phyloP scores from a whole-genome alignment of 2,113 vertebrate species.

The Rafetus swinhoei region DNA sequence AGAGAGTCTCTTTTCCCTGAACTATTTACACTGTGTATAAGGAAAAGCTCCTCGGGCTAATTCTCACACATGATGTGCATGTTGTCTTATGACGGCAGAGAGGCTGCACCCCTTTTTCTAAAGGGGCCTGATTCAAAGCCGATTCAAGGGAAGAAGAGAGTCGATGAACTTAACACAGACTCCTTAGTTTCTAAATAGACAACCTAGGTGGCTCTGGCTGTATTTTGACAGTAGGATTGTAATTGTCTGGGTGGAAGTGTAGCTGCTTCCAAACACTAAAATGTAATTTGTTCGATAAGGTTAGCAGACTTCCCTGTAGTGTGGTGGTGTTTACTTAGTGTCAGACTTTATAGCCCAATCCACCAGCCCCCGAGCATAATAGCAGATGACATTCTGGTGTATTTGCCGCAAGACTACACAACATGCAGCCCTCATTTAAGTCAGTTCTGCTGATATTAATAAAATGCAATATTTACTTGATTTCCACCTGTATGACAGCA shows the following conservation, averaged over 20 bases:
- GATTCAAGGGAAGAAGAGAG: background rate
- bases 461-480: no score
- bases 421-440: no score
- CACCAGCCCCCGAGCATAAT: background rate
- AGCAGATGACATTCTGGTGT: background rate
- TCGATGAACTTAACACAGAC: constrained; percentile 1
- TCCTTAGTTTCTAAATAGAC: background rate
- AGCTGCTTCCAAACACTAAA: background rate
- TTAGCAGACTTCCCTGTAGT: background rate
- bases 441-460: no score
- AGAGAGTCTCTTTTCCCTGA: constrained; percentile 67
- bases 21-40: constrained; percentile 77
- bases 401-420: background rate
- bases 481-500: no score
- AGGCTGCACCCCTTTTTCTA: background rate
- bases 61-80: constrained; percentile 16
- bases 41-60: constrained; percentile 69
- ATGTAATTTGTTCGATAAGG: background rate
- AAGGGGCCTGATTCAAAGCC: background rate
- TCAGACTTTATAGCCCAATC: background rate
- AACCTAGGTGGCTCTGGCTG: background rate
- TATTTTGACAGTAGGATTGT: background rate
- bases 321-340: no score
- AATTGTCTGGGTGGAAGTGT: background rate
- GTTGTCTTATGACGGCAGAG: background rate